A percentile compares a stretch with the other conserved stretches of the same genome.
phyloP scores from a whole-genome alignment of 2,888 invertebrate species.

The Pristionchus maxplancki region DNA sequence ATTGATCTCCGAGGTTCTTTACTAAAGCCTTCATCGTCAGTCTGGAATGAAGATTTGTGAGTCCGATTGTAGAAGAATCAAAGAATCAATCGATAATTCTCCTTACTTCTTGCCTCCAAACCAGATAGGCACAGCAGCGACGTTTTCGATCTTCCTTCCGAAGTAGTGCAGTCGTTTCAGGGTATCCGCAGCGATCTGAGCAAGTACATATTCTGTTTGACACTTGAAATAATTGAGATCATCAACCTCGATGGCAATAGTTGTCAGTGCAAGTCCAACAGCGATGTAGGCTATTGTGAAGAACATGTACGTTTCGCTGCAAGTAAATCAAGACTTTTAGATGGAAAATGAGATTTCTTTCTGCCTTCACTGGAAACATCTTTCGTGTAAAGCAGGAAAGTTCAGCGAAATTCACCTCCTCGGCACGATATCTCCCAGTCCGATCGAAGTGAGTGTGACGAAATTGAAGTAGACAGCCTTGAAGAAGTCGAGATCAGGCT shows the following conservation, averaged over 20 bases:
- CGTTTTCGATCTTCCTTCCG: constrained; percentile 76
- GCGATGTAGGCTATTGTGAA: constrained; percentile 76
- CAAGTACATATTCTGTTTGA: not conserved
- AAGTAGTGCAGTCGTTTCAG: constrained; percentile 75
- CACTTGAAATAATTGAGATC: not conserved
- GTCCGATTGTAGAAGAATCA: too few species aligned
- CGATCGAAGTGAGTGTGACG: constrained; percentile 74
- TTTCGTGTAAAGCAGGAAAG: not conserved
- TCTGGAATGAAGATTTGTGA: too few species aligned
- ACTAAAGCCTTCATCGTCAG: constrained; percentile 75
- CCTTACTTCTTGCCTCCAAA: constrained; percentile 75
- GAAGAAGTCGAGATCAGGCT: constrained; percentile 75
- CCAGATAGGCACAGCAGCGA: constrained; percentile 75
- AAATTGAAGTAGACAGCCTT: constrained; percentile 76
- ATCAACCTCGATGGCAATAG: constrained; percentile 69
- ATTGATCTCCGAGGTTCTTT: constrained; percentile 75
- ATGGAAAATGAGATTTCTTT: not conserved
- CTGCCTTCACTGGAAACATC: not conserved
- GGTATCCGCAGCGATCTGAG: constrained; percentile 74
- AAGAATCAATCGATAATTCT: not conserved
- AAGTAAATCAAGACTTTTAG: not conserved
- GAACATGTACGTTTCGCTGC: constrained; percentile 73
- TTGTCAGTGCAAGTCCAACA: constrained; percentile 74
- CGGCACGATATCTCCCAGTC: constrained; percentile 63
- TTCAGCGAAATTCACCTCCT: not conserved